Base-by-base conservation (phyloP, 2,113 vertebrate genomes). In the Plotosus lineatus region DNA sequence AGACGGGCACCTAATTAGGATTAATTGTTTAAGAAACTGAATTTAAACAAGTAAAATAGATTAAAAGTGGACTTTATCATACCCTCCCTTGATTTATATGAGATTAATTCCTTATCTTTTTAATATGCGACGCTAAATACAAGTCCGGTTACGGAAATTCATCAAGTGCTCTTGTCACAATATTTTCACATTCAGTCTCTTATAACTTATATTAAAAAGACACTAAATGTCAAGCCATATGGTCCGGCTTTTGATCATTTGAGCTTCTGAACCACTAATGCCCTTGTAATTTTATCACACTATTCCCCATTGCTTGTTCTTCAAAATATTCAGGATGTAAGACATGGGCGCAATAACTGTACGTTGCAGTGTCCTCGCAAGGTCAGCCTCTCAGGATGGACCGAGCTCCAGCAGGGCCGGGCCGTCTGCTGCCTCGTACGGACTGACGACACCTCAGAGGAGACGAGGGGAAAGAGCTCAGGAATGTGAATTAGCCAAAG, bases 251-350 rank as follows among this genome's bases (percentile, higher is more conserved):
- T 72, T 19, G 15, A 72, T 21, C 26, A 50, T 72, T 50, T 50
- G 17, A 15, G 21, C 46, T 33, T 21, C 21, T 21, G 26, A 5
- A 21, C 28, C 69, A 9, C 8, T 33, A 33, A 73, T 51, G 28
- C 81, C 85, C 50, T 83, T 86, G 86, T 87, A 83, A 38, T 48
- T 77, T 77, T 17, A 77, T 46, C 26, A 33, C 23, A 42, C 42
- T 31, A 51, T 28, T 73, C 56, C 40, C 15, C 26, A 23, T 61
- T 42, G 56, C 42, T 7, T 1, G 12, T 46, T 48, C 40, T 33
- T 46, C 42, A 46, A 77, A 46, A 60, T 60, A 61, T 61, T 15
- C 56, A 44, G 61, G 23, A 55, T 68, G 63, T 44, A 11, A 68
- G 55, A 14, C 75, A 63, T 26, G 42, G 40, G n/a, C 26, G 51